A percentile compares a stretch with the other conserved stretches of the same genome.
Evolutionary conservation across 2,113 vertebrate genomes (phyloP).

Genomic region (Chinchilla lanigera): DNA sequence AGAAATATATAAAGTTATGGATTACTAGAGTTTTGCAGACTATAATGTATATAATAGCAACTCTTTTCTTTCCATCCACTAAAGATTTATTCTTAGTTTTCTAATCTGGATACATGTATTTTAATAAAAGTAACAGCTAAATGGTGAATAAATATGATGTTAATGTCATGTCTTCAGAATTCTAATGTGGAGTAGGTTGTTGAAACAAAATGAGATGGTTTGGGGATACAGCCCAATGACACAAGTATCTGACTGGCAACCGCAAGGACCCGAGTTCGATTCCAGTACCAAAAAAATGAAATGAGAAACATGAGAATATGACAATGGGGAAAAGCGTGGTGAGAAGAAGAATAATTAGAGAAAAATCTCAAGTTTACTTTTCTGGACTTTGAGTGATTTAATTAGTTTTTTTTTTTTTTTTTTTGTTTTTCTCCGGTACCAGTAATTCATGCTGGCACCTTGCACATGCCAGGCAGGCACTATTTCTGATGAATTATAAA

Average conservation of each 20-base stretch:
- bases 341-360: background rate
- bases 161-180: background rate
- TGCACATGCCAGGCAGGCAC: too few relatives aligned
- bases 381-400: background rate
- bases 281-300: too few relatives aligned
- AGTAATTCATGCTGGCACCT: too few relatives aligned
- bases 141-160: background rate
- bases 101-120: background rate
- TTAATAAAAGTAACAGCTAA: background rate
- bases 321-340: background rate
- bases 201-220: background rate
- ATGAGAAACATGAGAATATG: background rate
- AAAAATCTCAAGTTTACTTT: slow-evolving; percentile 26
- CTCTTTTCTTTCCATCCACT: slow-evolving; percentile 8
- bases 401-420: background rate
- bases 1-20: background rate
- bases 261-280: too few relatives aligned
- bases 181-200: background rate
- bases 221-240: too few relatives aligned
- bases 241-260: too few relatives aligned
- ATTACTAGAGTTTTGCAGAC: background rate
- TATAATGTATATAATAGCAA: background rate
- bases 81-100: background rate
- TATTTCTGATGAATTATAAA: too few relatives aligned
- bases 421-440: too few relatives aligned